Conservation (phyloP, 2,888 invertebrate species). For the Hoplodrina ambigua region DNA sequence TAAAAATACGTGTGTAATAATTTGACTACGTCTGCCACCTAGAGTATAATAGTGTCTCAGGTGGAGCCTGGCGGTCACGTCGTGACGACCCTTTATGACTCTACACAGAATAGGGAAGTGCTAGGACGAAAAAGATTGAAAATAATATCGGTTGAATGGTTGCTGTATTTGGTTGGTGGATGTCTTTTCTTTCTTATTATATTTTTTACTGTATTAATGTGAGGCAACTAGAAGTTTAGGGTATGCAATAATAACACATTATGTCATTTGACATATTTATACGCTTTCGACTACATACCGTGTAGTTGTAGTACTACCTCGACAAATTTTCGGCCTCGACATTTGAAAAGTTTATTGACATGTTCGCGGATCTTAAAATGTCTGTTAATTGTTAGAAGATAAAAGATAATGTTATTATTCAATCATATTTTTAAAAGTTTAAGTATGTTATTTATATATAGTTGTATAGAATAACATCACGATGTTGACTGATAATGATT, state of each 20-base stretch:
- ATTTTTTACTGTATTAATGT: background rate
- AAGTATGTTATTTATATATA: constrained; percentile 17
- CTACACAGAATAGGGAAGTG: background rate
- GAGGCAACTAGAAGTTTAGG: no score
- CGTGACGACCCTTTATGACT: background rate
- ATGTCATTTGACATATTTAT: background rate
- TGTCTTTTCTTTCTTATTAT: no score
- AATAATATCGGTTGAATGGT: background rate
- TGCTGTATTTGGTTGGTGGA: background rate
- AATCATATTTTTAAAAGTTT: constrained; percentile 36
- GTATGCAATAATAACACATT: background rate
- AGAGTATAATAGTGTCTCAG: background rate
- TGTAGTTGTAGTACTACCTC: background rate
- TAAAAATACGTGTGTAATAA: background rate
- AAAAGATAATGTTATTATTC: constrained; percentile 34
- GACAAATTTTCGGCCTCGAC: constrained; percentile 63
- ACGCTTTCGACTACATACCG: no score
- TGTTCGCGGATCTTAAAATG: constrained; percentile 64
- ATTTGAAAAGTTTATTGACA: constrained; percentile 65
- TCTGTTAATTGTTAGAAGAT: constrained; percentile 39
- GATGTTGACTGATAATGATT: no score
- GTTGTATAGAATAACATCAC: background rate
- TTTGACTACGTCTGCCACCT: background rate
- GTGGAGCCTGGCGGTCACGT: background rate
- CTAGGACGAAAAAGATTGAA: background rate